A percentile compares a stretch with the other conserved stretches of the same genome.
These are phyloP conservation scores for Thalassophryne amazonica DNA, from an alignment of 2,797 vertebrate species.

Conservation along the genomic window DNA sequence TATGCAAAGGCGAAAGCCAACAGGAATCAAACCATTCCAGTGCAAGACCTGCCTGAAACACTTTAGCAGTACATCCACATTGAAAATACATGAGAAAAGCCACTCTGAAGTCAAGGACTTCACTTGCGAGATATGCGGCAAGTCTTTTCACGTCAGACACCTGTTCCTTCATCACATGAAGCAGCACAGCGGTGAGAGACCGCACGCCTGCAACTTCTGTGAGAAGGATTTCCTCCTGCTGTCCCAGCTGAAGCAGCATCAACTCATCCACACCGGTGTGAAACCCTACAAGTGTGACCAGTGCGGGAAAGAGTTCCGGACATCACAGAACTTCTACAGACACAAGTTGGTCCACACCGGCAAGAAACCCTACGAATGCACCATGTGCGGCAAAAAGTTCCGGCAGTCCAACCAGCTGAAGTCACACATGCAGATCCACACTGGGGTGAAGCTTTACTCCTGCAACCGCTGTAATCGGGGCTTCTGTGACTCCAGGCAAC, in stretches of 20 bases:
- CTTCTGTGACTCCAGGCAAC: constrained; percentile 71
- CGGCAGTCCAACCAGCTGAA: constrained; percentile 70
- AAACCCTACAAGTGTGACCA: constrained; percentile 62
- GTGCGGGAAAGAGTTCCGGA: constrained; percentile 68
- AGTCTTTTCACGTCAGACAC: constrained; percentile 67
- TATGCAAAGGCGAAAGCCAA: not conserved
- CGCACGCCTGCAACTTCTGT: constrained; percentile 60
- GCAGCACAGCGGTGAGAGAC: constrained; percentile 67
- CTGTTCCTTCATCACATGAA: constrained; percentile 66
- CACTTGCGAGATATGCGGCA: constrained; percentile 64
- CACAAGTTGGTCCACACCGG: constrained; percentile 74
- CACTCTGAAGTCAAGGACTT: constrained; percentile 70
- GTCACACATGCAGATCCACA: constrained; percentile 75
- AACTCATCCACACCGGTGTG: constrained; percentile 60
- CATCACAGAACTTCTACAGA: constrained; percentile 56
- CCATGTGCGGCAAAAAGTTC: constrained; percentile 63
- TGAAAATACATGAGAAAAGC: constrained; percentile 66
- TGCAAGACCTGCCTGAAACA: constrained; percentile 58
- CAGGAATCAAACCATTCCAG: constrained; percentile 35
- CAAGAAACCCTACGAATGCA: constrained; percentile 70
- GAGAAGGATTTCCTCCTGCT: constrained; percentile 60
- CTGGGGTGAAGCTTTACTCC: constrained; percentile 61
- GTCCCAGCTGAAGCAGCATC: constrained; percentile 66
- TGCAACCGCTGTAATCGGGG: constrained; percentile 60
- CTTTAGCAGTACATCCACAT: constrained; percentile 53